These are phyloP conservation scores for Cepaea hortensis DNA, from an alignment of 2,888 invertebrate genomes.

Conservation along the genomic window DNA sequence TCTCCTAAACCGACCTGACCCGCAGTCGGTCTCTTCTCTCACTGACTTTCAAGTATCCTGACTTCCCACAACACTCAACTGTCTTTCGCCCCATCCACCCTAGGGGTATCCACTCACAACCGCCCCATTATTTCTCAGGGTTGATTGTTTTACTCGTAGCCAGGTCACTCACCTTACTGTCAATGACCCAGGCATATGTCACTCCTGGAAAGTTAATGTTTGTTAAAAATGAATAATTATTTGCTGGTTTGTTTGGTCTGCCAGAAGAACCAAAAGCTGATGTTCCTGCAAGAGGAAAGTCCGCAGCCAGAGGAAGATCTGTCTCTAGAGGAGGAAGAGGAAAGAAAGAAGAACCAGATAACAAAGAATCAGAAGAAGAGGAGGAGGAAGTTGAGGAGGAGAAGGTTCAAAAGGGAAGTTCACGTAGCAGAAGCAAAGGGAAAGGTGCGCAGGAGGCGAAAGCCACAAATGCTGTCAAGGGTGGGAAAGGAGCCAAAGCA, in stretches of 20 bases:
- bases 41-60: too few relatives aligned
- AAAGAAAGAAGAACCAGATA: conserved; percentile 29
- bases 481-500: conserved; percentile 31
- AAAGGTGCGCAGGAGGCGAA: conserved; percentile 21
- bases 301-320: conserved; percentile 26
- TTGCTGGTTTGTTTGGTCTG: not conserved
- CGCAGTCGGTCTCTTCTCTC: too few relatives aligned
- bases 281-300: conserved; percentile 4
- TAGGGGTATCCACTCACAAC: too few relatives aligned
- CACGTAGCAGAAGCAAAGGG: conserved; percentile 29
- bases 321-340: conserved; percentile 30
- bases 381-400: conserved; percentile 21
- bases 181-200: too few relatives aligned
- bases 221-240: not conserved
- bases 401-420: not conserved
- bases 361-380: not conserved
- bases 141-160: too few relatives aligned
- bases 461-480: not conserved
- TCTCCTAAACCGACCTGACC: too few relatives aligned
- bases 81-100: too few relatives aligned
- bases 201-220: too few relatives aligned
- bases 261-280: conserved; percentile 5
- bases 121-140: too few relatives aligned
- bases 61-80: too few relatives aligned
- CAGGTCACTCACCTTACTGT: too few relatives aligned